Percentiles rank a stretch among this genome's conserved stretches.
These are phyloP conservation scores for Synanthedon myopaeformis DNA, from an alignment of 2,888 invertebrate species.

Conservation along the genomic window DNA sequence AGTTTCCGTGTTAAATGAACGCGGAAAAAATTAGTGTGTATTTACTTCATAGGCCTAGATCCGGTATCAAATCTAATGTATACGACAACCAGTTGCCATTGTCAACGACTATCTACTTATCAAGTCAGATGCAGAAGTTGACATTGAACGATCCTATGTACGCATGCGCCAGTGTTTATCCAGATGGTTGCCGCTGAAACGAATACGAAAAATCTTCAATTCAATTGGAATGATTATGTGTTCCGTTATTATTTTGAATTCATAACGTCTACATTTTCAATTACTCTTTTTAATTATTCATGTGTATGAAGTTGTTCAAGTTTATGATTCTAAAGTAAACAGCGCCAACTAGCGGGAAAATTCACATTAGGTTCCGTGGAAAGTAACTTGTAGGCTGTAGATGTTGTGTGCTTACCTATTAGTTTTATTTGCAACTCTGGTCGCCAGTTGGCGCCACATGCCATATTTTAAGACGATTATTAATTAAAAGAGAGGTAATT, in stretches of 20 bases:
- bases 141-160: slow-evolving; percentile 37
- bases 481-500: no score
- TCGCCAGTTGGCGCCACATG: slow-evolving; percentile 16
- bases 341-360: not conserved
- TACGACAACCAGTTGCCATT: slow-evolving; percentile 7
- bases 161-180: slow-evolving; percentile 49
- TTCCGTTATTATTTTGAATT: no score
- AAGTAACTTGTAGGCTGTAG: no score
- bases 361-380: not conserved
- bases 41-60: not conserved
- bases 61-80: not conserved
- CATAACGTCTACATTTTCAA: no score
- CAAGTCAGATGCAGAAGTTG: slow-evolving; percentile 42
- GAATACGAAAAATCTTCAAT: not conserved
- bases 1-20: no score
- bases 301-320: no score
- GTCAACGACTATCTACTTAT: slow-evolving; percentile 12
- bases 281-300: no score
- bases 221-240: no score
- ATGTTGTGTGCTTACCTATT: no score
- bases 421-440: not conserved
- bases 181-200: slow-evolving; percentile 25
- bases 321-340: not conserved
- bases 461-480: not conserved
- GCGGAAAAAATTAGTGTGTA: no score